phyloP scores from a whole-genome alignment of 2,888 invertebrate species.

The Conops quadrifasciatus region DNA sequence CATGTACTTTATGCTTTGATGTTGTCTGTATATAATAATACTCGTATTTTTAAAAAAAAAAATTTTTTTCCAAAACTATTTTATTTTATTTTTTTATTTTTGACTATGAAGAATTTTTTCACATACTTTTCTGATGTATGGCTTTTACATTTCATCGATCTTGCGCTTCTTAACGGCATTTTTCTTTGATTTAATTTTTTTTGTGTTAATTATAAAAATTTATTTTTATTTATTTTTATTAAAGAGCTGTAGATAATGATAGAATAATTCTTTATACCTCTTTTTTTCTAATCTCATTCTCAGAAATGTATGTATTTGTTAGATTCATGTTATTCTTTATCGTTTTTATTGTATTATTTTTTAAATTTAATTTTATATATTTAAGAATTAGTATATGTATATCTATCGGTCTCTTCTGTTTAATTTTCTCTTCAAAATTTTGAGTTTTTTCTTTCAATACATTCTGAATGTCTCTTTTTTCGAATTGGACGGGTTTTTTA shows the following conservation, averaged over 20 bases:
- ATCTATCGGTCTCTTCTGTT: constrained; percentile 23
- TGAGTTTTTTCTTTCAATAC: too few species aligned
- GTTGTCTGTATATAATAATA: too few species aligned
- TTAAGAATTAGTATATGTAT: neutral
- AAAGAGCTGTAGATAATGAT: too few species aligned
- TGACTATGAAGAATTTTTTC: neutral
- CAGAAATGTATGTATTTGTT: neutral
- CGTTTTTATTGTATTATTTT: neutral
- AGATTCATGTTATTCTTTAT: neutral
- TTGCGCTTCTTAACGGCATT: neutral
- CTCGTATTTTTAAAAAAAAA: neutral
- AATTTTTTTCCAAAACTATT: constrained; percentile 41
- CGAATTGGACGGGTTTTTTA: constrained; percentile 14
- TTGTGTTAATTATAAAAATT: neutral
- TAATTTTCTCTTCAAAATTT: constrained; percentile 4
- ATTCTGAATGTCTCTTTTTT: too few species aligned
- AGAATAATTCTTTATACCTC: too few species aligned
- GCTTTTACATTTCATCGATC: too few species aligned
- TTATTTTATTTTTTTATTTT: constrained; percentile 43
- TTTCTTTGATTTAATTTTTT: neutral
- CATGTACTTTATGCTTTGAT: too few species aligned
- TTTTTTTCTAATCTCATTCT: neutral
- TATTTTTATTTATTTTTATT: constrained; percentile 11
- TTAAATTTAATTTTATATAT: neutral
- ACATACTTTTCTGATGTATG: neutral